phyloP scores from a whole-genome alignment of 2,888 invertebrate genomes.

The Thymelicus sylvestris region DNA sequence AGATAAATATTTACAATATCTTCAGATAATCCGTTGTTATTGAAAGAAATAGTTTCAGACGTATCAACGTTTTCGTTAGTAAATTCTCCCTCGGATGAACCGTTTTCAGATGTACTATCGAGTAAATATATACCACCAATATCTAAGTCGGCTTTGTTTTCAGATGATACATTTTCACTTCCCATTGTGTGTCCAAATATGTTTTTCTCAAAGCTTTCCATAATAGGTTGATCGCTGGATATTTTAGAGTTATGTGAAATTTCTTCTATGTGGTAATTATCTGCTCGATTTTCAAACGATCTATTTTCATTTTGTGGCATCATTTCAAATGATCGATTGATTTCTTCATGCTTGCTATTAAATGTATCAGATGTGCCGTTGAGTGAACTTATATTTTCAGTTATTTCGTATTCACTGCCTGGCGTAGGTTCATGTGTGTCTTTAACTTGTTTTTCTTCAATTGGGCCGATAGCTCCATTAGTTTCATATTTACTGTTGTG shows the following conservation, averaged over 20 bases:
- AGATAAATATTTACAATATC: neutral
- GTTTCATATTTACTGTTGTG: neutral
- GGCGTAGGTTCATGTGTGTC: too few relatives aligned
- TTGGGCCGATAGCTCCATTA: neutral
- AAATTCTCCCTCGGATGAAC: too few relatives aligned
- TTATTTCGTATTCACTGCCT: too few relatives aligned
- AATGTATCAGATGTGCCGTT: neutral
- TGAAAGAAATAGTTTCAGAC: neutral
- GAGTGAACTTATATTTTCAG: too few relatives aligned
- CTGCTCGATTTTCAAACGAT: neutral
- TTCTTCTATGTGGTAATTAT: neutral
- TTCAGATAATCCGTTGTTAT: neutral
- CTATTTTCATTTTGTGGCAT: neutral
- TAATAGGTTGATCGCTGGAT: neutral
- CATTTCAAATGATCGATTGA: neutral
- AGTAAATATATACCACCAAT: neutral
- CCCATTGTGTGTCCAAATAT: neutral
- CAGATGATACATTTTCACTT: neutral
- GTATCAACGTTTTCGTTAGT: neutral
- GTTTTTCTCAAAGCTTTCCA: neutral
- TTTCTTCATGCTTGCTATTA: neutral
- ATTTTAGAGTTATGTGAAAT: too few relatives aligned
- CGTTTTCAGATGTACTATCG: neutral
- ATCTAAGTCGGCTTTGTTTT: neutral
- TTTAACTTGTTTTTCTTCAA: too few relatives aligned